Evolutionary conservation across 1,140 invertebrate genomes (phyloP).

Genomic region (Aphis gossypii): DNA sequence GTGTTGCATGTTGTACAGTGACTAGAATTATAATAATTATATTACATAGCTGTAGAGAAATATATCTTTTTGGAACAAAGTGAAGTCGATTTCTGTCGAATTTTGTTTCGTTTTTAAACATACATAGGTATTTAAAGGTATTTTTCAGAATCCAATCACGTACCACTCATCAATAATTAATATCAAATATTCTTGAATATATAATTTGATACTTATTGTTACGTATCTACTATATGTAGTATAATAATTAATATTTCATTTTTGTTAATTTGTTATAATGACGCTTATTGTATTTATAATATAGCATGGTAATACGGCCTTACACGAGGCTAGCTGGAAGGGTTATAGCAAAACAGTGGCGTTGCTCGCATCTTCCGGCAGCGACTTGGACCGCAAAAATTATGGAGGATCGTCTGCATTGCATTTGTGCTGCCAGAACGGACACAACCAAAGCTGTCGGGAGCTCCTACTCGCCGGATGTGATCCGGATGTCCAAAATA

Average conservation of each 20-base stretch:
- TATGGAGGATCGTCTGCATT: conserved; percentile 90
- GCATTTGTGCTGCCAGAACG: conserved; percentile 93
- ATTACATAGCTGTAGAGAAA: not conserved
- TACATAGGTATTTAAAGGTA: too few relatives aligned
- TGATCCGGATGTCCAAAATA: conserved; percentile 88
- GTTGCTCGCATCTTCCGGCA: conserved; percentile 74
- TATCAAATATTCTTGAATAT: not conserved
- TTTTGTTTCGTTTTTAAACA: too few relatives aligned
- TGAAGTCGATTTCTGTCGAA: too few relatives aligned
- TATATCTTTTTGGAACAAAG: too few relatives aligned
- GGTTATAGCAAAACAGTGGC: conserved; percentile 88
- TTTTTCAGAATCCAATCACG: not conserved
- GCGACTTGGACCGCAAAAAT: conserved; percentile 80
- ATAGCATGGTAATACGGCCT: conserved; percentile 90
- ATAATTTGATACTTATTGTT: not conserved
- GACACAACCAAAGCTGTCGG: conserved; percentile 93
- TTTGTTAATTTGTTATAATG: not conserved
- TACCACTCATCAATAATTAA: not conserved
- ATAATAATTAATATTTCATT: not conserved
- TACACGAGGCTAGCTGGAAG: conserved; percentile 94
- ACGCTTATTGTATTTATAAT: conserved; percentile 60
- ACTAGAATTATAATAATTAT: not conserved
- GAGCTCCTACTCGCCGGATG: conserved; percentile 87
- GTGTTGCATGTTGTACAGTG: not conserved
- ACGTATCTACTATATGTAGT: not conserved